Percentiles rank a stretch among this genome's conserved stretches.
These are phyloP conservation scores for Imbricaverruca yamaguchii DNA, from an alignment of 2,888 invertebrate genomes.

Conservation along the genomic window DNA sequence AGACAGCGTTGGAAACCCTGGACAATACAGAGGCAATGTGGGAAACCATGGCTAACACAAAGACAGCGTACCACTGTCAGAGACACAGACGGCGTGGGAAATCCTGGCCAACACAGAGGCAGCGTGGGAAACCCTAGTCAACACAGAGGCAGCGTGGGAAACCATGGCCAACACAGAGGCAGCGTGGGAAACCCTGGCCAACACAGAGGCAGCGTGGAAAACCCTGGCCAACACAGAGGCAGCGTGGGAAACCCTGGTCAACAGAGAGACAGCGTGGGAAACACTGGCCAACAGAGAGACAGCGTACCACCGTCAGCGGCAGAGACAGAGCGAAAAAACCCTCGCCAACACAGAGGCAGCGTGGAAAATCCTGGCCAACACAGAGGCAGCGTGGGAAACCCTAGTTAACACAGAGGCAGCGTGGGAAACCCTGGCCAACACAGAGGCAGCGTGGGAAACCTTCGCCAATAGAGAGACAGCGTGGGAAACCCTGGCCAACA, in stretches of 20 bases:
- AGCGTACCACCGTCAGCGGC: constrained; percentile 88
- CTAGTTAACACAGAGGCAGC: too few relatives aligned
- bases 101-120: constrained; percentile 50
- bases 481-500: background rate
- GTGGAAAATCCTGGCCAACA: background rate
- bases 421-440: too few relatives aligned
- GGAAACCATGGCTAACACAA: background rate
- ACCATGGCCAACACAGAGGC: background rate
- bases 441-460: background rate
- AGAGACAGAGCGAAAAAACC: constrained; percentile 90
- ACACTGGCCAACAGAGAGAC: background rate
- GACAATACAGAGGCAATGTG: too few relatives aligned
- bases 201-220: too few relatives aligned
- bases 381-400: background rate
- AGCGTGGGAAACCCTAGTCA: background rate
- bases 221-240: too few relatives aligned
- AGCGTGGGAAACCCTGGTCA: background rate
- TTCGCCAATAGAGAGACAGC: background rate
- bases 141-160: too few relatives aligned
- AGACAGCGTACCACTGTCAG: constrained; percentile 78
- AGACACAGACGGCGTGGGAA: constrained; percentile 88
- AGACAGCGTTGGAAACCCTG: background rate
- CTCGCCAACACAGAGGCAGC: constrained; percentile 43
- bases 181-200: background rate
- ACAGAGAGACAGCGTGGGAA: background rate